phyloP scores from a whole-genome alignment of 2,113 vertebrate species.

The Xiphophorus maculatus region DNA sequence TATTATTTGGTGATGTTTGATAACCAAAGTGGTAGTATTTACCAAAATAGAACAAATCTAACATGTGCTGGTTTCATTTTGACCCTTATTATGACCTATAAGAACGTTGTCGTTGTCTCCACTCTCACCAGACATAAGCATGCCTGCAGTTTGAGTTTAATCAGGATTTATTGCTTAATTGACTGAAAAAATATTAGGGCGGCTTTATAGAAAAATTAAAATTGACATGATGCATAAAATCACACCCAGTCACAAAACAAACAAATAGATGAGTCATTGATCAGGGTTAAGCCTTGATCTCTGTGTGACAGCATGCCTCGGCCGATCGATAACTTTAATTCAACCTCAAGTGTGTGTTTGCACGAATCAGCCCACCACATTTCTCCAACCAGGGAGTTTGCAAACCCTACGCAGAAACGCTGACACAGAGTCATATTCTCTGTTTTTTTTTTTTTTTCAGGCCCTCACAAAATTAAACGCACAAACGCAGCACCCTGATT shows the following conservation, averaged over 20 bases:
- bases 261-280: slow-evolving; percentile 68
- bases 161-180: not conserved
- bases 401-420: not conserved
- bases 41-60: too few species aligned
- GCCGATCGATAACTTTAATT: slow-evolving; percentile 79
- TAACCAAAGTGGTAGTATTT: slow-evolving; percentile 9
- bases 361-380: slow-evolving; percentile 59
- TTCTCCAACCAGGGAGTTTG: slow-evolving; percentile 27
- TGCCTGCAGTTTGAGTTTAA: not conserved
- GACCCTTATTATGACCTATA: not conserved
- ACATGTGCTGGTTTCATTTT: not conserved
- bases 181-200: slow-evolving; percentile 11
- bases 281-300: slow-evolving; percentile 70
- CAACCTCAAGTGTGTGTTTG: slow-evolving; percentile 60
- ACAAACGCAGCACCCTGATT: slow-evolving; percentile 70
- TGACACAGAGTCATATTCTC: slow-evolving; percentile 25
- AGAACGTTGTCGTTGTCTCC: not conserved
- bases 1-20: slow-evolving; percentile 7
- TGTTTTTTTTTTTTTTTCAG: not conserved
- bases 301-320: slow-evolving; percentile 61
- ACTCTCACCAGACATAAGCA: not conserved
- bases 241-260: slow-evolving; percentile 36
- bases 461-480: slow-evolving; percentile 31
- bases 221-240: slow-evolving; percentile 52
- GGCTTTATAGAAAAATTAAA: slow-evolving; percentile 35